These are phyloP conservation scores for Sardina pilchardus DNA, from an alignment of 2,113 vertebrate genomes.

Conservation along the genomic window DNA sequence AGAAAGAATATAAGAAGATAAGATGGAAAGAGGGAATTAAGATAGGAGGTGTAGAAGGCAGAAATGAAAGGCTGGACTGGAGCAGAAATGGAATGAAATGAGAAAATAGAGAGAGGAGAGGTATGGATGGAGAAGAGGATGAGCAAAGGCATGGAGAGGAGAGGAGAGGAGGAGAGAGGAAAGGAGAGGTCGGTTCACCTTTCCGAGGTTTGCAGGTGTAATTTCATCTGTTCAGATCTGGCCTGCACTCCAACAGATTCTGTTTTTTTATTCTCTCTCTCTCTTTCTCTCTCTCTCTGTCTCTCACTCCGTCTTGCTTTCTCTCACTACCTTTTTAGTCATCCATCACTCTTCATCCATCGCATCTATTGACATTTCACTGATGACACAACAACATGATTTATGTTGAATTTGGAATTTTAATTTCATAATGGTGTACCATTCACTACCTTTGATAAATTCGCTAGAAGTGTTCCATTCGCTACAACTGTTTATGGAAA, in stretches of 20 bases:
- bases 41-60: neutral
- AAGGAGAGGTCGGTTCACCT: slow-evolving; percentile 7
- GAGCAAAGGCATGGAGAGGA: neutral
- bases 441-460: no score
- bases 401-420: no score
- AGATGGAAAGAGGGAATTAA: neutral
- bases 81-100: neutral
- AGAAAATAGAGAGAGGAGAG: neutral
- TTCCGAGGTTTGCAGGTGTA: slow-evolving; percentile 75
- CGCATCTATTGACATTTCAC: neutral
- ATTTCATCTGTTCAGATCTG: slow-evolving; percentile 81
- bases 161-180: neutral
- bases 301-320: neutral
- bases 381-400: neutral
- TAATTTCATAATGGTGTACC: no score
- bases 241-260: slow-evolving; percentile 38
- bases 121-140: neutral
- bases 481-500: no score
- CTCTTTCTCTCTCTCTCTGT: neutral
- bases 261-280: neutral
- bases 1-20: neutral
- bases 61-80: neutral
- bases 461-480: no score
- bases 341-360: neutral
- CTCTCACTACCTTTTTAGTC: neutral